These are phyloP conservation scores for Andrena marginata DNA, from an alignment of 2,888 invertebrate species.

Conservation along the genomic window DNA sequence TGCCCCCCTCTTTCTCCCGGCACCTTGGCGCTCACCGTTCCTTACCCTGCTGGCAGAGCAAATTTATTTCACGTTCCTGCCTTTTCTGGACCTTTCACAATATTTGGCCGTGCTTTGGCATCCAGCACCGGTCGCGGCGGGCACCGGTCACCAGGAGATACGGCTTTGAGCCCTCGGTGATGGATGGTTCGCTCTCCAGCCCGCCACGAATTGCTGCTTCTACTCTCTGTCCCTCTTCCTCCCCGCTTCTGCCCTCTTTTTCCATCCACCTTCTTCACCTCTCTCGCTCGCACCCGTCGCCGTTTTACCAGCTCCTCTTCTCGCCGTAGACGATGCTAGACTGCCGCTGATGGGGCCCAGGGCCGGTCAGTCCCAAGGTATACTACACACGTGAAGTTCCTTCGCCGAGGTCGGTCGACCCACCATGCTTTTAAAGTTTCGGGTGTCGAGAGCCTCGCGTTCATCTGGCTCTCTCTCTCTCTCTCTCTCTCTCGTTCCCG, in stretches of 20 bases:
- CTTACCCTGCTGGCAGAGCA: constrained; percentile 73
- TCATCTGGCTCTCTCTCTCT: background rate
- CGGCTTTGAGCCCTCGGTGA: constrained; percentile 82
- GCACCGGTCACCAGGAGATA: constrained; percentile 80
- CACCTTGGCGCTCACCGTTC: constrained; percentile 51
- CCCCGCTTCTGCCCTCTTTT: constrained; percentile 33
- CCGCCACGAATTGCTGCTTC: constrained; percentile 68
- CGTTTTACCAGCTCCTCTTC: constrained; percentile 61
- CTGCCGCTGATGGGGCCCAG: constrained; percentile 63
- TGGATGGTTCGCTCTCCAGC: constrained; percentile 80
- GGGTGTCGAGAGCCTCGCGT: background rate
- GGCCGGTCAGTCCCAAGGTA: constrained; percentile 61
- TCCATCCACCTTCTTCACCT: constrained; percentile 4
- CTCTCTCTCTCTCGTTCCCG: background rate
- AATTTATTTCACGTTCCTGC: constrained; percentile 84
- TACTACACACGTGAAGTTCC: constrained; percentile 42
- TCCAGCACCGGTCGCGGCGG: constrained; percentile 73
- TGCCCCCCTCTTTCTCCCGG: constrained; percentile 33
- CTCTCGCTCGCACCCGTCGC: constrained; percentile 48
- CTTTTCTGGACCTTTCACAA: constrained; percentile 85
- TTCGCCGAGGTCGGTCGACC: constrained; percentile 47
- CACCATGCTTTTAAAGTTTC: constrained; percentile 19
- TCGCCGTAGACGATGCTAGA: constrained; percentile 69
- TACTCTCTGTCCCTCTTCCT: constrained; percentile 54
- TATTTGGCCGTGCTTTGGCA: constrained; percentile 83